These are phyloP conservation scores for Arothron firmamentum DNA, from an alignment of 2,113 vertebrate genomes.

Conservation along the genomic window DNA sequence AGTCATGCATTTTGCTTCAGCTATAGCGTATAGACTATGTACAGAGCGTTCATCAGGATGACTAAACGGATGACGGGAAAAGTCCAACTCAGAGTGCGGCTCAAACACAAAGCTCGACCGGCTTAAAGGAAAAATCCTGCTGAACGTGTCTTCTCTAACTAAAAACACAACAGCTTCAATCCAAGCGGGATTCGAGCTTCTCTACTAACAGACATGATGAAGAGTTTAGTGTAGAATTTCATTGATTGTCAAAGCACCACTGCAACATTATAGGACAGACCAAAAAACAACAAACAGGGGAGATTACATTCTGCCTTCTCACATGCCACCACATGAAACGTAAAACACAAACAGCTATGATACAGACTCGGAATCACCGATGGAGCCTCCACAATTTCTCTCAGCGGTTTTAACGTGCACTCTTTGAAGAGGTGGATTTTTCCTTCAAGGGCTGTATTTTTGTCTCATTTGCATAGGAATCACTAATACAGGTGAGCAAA, in stretches of 20 bases:
- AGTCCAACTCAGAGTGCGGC: conserved; percentile 16
- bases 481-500: conserved; percentile 54
- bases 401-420: neutral
- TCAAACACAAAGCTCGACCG: conserved; percentile 18
- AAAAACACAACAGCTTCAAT: neutral
- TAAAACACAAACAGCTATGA: too few species aligned
- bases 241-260: conserved; percentile 63
- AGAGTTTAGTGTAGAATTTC: neutral
- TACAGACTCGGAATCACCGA: too few species aligned
- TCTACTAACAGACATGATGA: neutral
- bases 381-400: neutral
- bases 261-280: neutral
- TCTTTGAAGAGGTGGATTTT: conserved; percentile 36
- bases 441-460: conserved; percentile 38
- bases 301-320: too few species aligned
- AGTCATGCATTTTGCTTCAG: conserved; percentile 70
- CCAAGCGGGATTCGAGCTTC: conserved; percentile 44
- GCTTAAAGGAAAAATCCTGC: conserved; percentile 51
- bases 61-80: neutral
- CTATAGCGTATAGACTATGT: conserved; percentile 67
- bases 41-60: conserved; percentile 59
- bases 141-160: too few species aligned
- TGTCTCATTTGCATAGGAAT: conserved; percentile 76
- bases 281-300: too few species aligned
- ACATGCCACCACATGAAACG: too few species aligned